Evolutionary conservation across 2,888 invertebrate genomes (phyloP), one percentile per base, ranked within the genome.

Genomic region (Mechanitis mazaeus): DNA sequence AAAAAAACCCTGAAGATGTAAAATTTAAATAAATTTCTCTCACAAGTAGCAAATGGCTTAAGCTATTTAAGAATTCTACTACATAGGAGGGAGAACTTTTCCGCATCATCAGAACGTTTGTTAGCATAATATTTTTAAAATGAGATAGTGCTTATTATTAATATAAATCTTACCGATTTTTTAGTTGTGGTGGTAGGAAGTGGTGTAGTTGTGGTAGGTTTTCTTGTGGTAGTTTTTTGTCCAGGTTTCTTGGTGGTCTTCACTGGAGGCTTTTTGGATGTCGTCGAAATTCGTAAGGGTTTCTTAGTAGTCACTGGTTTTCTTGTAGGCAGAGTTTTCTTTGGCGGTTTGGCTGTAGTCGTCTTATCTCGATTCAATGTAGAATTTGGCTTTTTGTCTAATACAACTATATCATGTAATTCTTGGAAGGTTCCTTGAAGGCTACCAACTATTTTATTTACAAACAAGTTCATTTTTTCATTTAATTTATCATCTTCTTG

Each of bases 371-470:
- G 69, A 71, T 11, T 77, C 5, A 79, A 70, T 20, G 87, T 87
- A n/a, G 77, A 69, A 59, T 88, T 89, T 3, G 87, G 84, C 60
- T 89, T 88, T 60, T 81, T 87, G 64, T 90, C 90, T 53, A 90
- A 71, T 42, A 91, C 90, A 0, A 96, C 94, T 64, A 96, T 93
- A 71, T 96, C 95, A 70, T 94, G 94, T 11, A 96, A 79, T 58
- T 94, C 95, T 71, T 95, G 93, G 79, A 96, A 96, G 35, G 96
- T 96, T 1, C 94, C 95, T 81, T 96, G 95, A 1, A 96, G 84
- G 31, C 95, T 95, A 67, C 95, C 93, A 9, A 96, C 95, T 20
- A 96, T 94, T 80, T 96, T 95, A 72, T 94, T 94, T 0, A 96
- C 96, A 69, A 96, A 94, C 0, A 94, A 87, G 73, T 95, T 95